These are phyloP conservation scores for Zaprionus camerounensis DNA, from an alignment of 1,140 invertebrate genomes.

Conservation along the genomic window DNA sequence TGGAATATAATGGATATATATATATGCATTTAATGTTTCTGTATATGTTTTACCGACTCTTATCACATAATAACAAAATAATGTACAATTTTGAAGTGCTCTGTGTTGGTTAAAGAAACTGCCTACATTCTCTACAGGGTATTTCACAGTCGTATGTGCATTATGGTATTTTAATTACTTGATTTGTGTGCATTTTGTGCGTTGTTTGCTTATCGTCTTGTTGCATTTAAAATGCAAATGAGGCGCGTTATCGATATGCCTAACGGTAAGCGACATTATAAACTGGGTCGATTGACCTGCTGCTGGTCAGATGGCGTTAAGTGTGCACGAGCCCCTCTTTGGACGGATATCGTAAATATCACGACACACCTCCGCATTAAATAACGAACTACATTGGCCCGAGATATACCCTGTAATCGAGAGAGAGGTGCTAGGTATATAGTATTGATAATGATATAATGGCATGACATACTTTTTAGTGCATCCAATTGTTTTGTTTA, in stretches of 20 bases:
- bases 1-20: no score
- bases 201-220: not conserved
- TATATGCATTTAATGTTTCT: no score
- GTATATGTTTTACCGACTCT: no score
- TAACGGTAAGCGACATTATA: conserved; percentile 6
- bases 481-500: conserved; percentile 48
- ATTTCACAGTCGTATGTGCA: not conserved
- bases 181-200: not conserved
- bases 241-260: not conserved
- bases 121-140: not conserved
- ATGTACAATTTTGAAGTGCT: no score
- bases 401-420: not conserved
- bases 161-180: not conserved
- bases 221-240: not conserved
- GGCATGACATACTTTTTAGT: conserved; percentile 34
- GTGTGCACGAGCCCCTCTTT: not conserved
- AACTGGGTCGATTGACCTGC: not conserved
- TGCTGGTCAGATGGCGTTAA: not conserved
- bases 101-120: no score
- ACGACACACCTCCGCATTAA: conserved; percentile 2
- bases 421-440: not conserved
- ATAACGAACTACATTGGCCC: not conserved
- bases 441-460: conserved; percentile 14
- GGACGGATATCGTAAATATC: not conserved
- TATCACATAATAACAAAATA: no score